Base-by-base conservation (phyloP, 2,113 vertebrate species). In the Sitta europaea region DNA sequence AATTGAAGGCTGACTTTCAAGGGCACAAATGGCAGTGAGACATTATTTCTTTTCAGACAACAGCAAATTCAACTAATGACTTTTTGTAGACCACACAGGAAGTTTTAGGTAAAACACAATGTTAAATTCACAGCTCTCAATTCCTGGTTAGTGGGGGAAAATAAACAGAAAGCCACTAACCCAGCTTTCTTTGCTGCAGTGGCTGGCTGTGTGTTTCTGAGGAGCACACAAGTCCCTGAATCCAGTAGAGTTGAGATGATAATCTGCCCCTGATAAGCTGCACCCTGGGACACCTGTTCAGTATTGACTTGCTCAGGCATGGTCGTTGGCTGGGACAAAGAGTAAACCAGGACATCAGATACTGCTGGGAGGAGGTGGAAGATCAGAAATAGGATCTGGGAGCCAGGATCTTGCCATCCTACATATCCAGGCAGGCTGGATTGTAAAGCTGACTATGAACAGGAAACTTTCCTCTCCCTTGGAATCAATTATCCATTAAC, bases 291-390 rank as follows among this genome's bases (percentile, higher is more conserved):
- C 71, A 86, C 38, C 63, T 94, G 71, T 38, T 94, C 77, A 63
- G 70, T 94, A 90, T 91, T 94, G 92, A 84, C 88, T 95, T 92
- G 87, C 78, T 85, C 45, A 61, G 74, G 48, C 42, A 35, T 93
- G 47, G 43, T 59, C 67, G 70, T 65, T 90, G 74, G n/a, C 84
- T 72, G 45, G 66, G 85, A 59, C 57, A 67, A 61, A 31, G 10
- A 28, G 85, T 59, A 90, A 95, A 81, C 23, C 74, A 93, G 90
- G 90, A 82, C 85, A 95, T 86, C 90, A 97, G 94, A 96, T 95
- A 93, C 2, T 40, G 6, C 66, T 73, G 45, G 71, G 50, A 94
- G 54, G 53, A 85, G 88, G n/a, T 79, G 81, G 85, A 95, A 95
- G 81, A 95, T 94, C 85, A 93, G 95, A 79, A 95, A 97, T 31